Evolutionary conservation across 1,140 invertebrate genomes (phyloP).

Genomic region (Ditylenchus dipsaci): DNA sequence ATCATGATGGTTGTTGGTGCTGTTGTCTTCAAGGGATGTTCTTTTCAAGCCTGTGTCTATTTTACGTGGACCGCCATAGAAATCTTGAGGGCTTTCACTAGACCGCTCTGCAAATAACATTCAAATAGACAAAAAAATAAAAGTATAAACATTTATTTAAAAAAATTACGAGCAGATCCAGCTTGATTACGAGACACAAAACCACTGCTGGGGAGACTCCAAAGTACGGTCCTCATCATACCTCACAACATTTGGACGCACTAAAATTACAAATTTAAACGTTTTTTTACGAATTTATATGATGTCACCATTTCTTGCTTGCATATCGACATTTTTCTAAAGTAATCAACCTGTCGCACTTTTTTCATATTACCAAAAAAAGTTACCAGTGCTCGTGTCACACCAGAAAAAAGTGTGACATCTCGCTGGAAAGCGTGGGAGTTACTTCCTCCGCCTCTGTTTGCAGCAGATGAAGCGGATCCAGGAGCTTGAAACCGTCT

Average conservation of each 20-base stretch:
- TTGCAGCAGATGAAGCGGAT: background rate
- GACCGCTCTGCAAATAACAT: background rate
- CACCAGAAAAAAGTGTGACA: too few species aligned
- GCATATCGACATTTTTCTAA: slow-evolving; percentile 30
- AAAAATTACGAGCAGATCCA: background rate
- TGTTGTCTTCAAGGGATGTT: slow-evolving; percentile 1
- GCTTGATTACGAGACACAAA: background rate
- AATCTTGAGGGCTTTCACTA: background rate
- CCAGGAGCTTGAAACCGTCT: too few species aligned
- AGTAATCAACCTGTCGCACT: background rate
- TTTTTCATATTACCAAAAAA: background rate
- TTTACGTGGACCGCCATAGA: slow-evolving; percentile 6
- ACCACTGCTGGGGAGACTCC: background rate
- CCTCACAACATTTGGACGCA: slow-evolving; percentile 18
- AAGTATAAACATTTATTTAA: background rate
- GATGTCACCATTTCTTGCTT: background rate
- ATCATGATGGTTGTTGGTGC: background rate
- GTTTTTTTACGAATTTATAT: too few species aligned
- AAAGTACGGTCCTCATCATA: slow-evolving; percentile 4
- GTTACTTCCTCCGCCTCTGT: background rate
- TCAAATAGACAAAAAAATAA: background rate
- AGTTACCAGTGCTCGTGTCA: slow-evolving; percentile 17
- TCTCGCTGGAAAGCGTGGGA: slow-evolving; percentile 8
- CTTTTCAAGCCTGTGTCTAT: slow-evolving; percentile 3
- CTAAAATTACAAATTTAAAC: too few species aligned